Conservation (phyloP, 2,888 invertebrate genomes). For the Drosophila nigritarsus region DNA sequence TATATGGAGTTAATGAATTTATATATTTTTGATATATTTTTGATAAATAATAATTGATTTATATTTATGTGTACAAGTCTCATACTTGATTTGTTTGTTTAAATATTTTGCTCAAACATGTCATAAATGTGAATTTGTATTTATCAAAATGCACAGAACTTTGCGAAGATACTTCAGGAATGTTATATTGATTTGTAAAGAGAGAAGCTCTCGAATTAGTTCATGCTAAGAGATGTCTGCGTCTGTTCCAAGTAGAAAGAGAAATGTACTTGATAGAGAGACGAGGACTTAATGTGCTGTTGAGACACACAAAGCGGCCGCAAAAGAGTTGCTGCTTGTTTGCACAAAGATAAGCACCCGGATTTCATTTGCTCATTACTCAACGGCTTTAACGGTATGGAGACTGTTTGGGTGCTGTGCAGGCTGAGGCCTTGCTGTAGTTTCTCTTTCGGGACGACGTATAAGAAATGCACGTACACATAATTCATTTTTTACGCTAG, state of each 20-base stretch:
- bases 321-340: constrained; percentile 69
- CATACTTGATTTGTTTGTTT: constrained; percentile 15
- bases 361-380: constrained; percentile 80
- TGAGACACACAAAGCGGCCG: constrained; percentile 71
- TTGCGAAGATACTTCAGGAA: constrained; percentile 19
- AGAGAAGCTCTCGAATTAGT: constrained; percentile 6
- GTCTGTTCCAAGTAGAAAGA: constrained; percentile 36
- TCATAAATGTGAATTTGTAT: constrained; percentile 9
- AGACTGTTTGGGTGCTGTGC: neutral
- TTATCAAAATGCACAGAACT: constrained; percentile 39
- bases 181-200: neutral
- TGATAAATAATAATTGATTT: neutral
- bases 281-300: constrained; percentile 63
- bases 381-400: constrained; percentile 63
- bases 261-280: constrained; percentile 7
- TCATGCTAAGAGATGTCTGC: constrained; percentile 7
- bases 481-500: constrained; percentile 78
- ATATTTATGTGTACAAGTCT: neutral
- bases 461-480: constrained; percentile 78
- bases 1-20: neutral
- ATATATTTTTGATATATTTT: neutral
- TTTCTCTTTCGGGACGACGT: constrained; percentile 31
- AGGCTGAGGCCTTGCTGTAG: constrained; percentile 8
- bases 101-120: constrained; percentile 19
- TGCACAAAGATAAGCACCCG: constrained; percentile 72